Base-by-base conservation (phyloP, 1,140 invertebrate genomes). In the Triops cancriformis region DNA sequence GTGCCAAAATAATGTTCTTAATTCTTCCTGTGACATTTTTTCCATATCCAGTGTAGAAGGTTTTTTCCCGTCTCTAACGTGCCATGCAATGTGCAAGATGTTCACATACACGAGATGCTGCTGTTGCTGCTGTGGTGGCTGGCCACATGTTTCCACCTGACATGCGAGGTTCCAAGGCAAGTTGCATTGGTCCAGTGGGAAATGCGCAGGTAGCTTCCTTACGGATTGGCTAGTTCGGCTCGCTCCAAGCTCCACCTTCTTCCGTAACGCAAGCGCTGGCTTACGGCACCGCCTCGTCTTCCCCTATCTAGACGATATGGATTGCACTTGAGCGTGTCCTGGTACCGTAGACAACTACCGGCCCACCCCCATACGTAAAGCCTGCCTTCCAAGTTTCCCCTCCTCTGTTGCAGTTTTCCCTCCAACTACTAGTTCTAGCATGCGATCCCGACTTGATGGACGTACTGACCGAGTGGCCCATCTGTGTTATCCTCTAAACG, bases 71-170 rank as follows among this genome's bases (percentile, higher is more conserved):
- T 37, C 7, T 37, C 31, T 37, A 37, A 37, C 14, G 4, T 64
- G 51, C 51, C 18, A 18, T 64, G 45, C 45, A 10, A 23, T 64
- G 31, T 37, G 31, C 31, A 7, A 37, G 31, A 4, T 37, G 31
- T 7, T 37, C 31, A 37, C 31, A 37, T 37, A 37, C 31, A 18
- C 23, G 23, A 18, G n/a, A 18, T 64, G 51, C 51, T 64, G 51
- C 23, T 18, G 51, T 64, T 64, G 31, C 31, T 37, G 31, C 31
- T 64, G 51, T 9, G 51, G 51, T 64, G 18, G 23, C 14, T 4
- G 51, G 51, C 51, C 14, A 64, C 51, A 64, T 64, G 51, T 64
- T 64, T 23, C 51, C 51, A 64, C 51, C 51, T 64, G 51, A 64
- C 51, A 64, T 64, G 51, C 51, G 51, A 64, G 14, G 51, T 64